Percentiles rank a stretch among this genome's conserved stretches.
These are phyloP conservation scores for Myocastor coypus DNA, from an alignment of 2,113 vertebrate species.

Conservation along the genomic window DNA sequence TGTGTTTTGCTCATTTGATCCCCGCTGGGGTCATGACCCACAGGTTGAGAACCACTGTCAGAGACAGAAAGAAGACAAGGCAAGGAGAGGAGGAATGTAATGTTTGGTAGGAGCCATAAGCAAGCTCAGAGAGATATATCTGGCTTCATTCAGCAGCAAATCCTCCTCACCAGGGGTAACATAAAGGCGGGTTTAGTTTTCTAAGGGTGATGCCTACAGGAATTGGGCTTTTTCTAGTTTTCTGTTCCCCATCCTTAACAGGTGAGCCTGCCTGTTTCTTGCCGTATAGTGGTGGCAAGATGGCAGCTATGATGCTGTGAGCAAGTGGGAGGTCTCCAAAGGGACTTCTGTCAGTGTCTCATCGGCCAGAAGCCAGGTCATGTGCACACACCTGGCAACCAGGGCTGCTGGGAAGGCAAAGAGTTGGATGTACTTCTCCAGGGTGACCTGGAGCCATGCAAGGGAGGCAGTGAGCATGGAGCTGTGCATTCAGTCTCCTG, in stretches of 20 bases:
- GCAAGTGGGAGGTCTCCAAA: background rate
- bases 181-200: background rate
- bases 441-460: background rate
- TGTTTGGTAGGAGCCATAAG: background rate
- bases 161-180: background rate
- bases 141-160: constrained; percentile 1
- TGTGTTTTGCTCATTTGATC: too few species aligned
- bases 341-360: background rate
- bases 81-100: background rate
- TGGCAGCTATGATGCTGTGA: background rate
- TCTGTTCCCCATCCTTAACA: background rate
- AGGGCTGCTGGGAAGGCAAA: background rate
- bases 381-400: background rate
- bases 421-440: background rate
- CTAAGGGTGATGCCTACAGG: background rate
- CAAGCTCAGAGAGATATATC: background rate
- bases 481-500: background rate
- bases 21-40: too few species aligned
- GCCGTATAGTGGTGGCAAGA: background rate
- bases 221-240: background rate
- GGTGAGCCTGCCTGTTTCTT: background rate
- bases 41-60: too few species aligned
- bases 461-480: background rate
- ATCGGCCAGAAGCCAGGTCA: background rate
- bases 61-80: background rate